Evolutionary conservation across 2,888 invertebrate species (phyloP), one percentile per base, ranked within the genome.

Genomic region (Microplitis manilae): DNA sequence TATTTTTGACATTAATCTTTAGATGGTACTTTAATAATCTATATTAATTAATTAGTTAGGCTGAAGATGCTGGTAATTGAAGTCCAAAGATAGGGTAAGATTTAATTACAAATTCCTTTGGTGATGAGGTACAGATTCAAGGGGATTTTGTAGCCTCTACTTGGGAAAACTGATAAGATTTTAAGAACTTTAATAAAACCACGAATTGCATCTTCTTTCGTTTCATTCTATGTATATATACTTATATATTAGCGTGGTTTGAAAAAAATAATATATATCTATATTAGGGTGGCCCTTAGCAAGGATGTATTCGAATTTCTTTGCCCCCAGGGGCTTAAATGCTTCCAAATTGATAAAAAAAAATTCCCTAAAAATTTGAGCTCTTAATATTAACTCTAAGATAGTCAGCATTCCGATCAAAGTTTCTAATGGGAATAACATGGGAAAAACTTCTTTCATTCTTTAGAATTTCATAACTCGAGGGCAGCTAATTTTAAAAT

Each of bases 61-160:
- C 39, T 68, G 72, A 41, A 73, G 68, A 60, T 20, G 50, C n/a
- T 20, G 72, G 65, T 69, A 64, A 73, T 61, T 69, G 68, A 15
- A 40, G 69, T 69, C 69, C 76, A 30, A 30, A 67, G 71, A 61
- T 68, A 68, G 41, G 30, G 40, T 41, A 41, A 50, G 41, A 72
- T 77, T 73, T 77, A 77, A 73, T 77, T 64, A 77, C 68, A 50
- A 77, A 77, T 77, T 77, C 73, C 62, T 30, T 62, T 20, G 9
- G 20, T n/a, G 15, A 20, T 8, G 68, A 41, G 65, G 39, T 38
- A 50, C 68, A 50, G 62, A 50, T 13, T 50, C 13, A 8, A 50
- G 8, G 13, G 8, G 30, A 30, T 13, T 50, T 50, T 50, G 50
- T 50, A 50, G 8, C 8, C 13, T 13, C 8, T 13, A 50, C 50